A percentile compares a stretch with the other conserved stretches of the same genome.
These are phyloP conservation scores for Tetragnatha versicolor DNA, from an alignment of 1,140 invertebrate species.

Conservation along the genomic window DNA sequence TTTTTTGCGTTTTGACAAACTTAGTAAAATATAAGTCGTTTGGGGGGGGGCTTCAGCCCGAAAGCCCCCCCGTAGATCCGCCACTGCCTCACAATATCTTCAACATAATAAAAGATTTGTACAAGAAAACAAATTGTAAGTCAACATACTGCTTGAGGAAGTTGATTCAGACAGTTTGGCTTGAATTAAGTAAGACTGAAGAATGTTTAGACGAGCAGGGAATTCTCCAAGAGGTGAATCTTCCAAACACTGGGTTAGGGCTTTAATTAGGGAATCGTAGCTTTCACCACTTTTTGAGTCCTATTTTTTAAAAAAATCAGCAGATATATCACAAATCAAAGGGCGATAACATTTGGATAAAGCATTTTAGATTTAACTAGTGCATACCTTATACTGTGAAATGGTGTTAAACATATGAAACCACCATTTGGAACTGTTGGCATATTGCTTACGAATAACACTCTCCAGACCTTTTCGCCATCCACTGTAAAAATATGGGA, in stretches of 20 bases:
- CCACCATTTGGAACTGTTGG: conserved; percentile 83
- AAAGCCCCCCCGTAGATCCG: no score
- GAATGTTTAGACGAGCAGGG: conserved; percentile 21
- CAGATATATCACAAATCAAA: neutral
- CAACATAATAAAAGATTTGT: neutral
- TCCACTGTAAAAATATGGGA: conserved; percentile 60
- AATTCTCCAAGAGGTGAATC: conserved; percentile 36
- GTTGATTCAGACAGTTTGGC: neutral
- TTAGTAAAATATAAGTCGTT: no score
- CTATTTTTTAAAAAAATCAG: neutral
- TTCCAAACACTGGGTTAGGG: conserved; percentile 38
- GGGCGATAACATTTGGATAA: neutral
- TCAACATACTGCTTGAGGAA: neutral
- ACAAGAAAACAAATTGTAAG: neutral
- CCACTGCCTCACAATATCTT: neutral
- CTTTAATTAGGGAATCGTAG: neutral
- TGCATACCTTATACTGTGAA: neutral
- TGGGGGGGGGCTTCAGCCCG: no score
- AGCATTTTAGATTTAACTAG: neutral
- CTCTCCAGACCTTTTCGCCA: conserved; percentile 64
- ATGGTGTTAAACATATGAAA: conserved; percentile 82
- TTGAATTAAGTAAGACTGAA: conserved; percentile 15
- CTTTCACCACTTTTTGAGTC: neutral
- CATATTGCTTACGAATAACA: conserved; percentile 68
- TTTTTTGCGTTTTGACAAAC: no score